Conservation (phyloP, 2,888 invertebrate genomes). For the Beris morrisii region DNA sequence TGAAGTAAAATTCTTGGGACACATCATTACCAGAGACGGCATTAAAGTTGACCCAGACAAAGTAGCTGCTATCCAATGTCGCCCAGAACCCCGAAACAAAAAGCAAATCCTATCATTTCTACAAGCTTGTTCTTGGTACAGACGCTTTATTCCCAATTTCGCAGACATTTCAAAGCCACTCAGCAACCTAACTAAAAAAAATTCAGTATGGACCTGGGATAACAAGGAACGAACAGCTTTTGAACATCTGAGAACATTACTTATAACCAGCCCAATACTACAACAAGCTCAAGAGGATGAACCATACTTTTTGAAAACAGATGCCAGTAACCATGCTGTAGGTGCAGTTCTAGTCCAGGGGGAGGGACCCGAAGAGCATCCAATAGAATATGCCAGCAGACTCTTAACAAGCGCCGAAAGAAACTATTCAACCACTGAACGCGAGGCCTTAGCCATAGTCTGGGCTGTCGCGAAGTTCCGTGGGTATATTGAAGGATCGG, state of each 20-base stretch:
- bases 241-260: not conserved
- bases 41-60: not conserved
- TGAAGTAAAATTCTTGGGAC: not conserved
- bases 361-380: not conserved
- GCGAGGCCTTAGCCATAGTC: not conserved
- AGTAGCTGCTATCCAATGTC: not conserved
- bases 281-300: not conserved
- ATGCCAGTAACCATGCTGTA: not conserved
- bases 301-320: not conserved
- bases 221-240: not conserved
- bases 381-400: not conserved
- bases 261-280: not conserved
- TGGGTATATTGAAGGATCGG: not conserved
- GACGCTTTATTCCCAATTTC: not conserved
- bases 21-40: not conserved
- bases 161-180: not conserved
- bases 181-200: not conserved
- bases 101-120: not conserved
- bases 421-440: not conserved
- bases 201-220: not conserved
- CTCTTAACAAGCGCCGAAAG: not conserved
- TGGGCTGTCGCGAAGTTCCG: not conserved
- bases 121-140: not conserved
- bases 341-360: slow-evolving; percentile 1
- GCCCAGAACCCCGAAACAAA: not conserved